These are phyloP conservation scores for Hippocampus zosterae DNA, from an alignment of 2,113 vertebrate genomes.

Conservation along the genomic window DNA sequence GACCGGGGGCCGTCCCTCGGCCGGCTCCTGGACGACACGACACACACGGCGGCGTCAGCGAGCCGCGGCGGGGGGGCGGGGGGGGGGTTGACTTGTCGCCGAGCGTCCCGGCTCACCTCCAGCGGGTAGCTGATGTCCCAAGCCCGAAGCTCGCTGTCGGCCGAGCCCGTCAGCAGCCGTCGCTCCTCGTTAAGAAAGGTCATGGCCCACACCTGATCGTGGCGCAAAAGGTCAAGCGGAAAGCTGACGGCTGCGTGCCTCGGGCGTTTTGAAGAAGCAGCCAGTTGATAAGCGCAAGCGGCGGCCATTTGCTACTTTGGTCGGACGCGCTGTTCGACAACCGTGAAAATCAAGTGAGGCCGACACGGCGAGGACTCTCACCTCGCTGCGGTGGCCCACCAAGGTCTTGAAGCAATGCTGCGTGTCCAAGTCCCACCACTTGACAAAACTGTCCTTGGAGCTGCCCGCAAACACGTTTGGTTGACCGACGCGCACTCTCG, in stretches of 20 bases:
- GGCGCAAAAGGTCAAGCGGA: not conserved
- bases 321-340: too few relatives aligned
- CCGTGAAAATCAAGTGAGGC: too few relatives aligned
- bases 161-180: slow-evolving; percentile 84
- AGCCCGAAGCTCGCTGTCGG: slow-evolving; percentile 90
- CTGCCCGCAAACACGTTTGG: slow-evolving; percentile 54
- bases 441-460: slow-evolving; percentile 90
- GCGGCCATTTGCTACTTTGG: too few relatives aligned
- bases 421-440: slow-evolving; percentile 97
- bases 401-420: slow-evolving; percentile 98
- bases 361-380: slow-evolving; percentile 40
- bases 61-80: too few relatives aligned
- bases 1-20: slow-evolving; percentile 76
- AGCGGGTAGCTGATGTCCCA: slow-evolving; percentile 83
- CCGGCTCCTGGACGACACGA: slow-evolving; percentile 65
- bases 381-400: slow-evolving; percentile 92
- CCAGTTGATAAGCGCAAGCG: too few relatives aligned
- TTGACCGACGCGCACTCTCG: not conserved
- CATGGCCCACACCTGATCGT: slow-evolving; percentile 88
- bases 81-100: not conserved
- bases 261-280: too few relatives aligned
- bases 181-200: slow-evolving; percentile 80
- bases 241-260: too few relatives aligned
- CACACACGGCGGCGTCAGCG: not conserved
- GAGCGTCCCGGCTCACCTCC: slow-evolving; percentile 58